A percentile compares a stretch with the other conserved stretches of the same genome.
These are phyloP conservation scores for Archips xylosteana DNA, from an alignment of 2,888 invertebrate genomes.

Conservation along the genomic window DNA sequence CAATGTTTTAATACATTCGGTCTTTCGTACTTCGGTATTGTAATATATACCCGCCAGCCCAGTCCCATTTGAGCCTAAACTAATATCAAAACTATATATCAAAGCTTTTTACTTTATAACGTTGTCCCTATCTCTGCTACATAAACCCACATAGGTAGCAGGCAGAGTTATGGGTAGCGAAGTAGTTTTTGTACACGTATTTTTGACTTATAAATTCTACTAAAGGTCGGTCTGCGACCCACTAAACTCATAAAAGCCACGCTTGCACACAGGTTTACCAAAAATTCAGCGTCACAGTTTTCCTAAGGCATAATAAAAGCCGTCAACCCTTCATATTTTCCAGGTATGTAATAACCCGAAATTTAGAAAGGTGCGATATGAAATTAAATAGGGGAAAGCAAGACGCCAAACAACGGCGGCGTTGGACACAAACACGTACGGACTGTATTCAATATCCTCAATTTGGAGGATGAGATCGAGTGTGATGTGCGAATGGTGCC, in stretches of 20 bases:
- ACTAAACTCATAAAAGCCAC: constrained; percentile 1
- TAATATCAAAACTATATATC: no score
- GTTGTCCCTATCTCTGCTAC: no score
- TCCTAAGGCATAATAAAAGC: constrained; percentile 18
- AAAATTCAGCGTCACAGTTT: constrained; percentile 15
- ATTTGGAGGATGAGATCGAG: constrained; percentile 71
- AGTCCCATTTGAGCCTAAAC: no score
- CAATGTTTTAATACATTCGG: no score
- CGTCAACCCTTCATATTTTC: constrained; percentile 29
- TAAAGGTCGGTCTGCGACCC: not conserved
- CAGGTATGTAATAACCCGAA: constrained; percentile 26
- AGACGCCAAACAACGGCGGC: constrained; percentile 62
- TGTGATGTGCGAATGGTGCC: constrained; percentile 77
- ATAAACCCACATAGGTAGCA: no score
- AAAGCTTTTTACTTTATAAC: no score
- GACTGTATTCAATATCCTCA: constrained; percentile 60
- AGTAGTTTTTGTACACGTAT: not conserved
- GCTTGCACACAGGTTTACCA: not conserved
- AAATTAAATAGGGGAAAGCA: constrained; percentile 51
- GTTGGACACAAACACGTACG: constrained; percentile 59
- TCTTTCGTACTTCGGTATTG: no score
- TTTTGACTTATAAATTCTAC: not conserved
- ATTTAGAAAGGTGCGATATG: constrained; percentile 6
- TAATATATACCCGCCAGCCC: no score
- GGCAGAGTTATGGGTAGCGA: no score